Evolutionary conservation across 2,113 vertebrate genomes (phyloP).

Genomic region (Jaculus jaculus): DNA sequence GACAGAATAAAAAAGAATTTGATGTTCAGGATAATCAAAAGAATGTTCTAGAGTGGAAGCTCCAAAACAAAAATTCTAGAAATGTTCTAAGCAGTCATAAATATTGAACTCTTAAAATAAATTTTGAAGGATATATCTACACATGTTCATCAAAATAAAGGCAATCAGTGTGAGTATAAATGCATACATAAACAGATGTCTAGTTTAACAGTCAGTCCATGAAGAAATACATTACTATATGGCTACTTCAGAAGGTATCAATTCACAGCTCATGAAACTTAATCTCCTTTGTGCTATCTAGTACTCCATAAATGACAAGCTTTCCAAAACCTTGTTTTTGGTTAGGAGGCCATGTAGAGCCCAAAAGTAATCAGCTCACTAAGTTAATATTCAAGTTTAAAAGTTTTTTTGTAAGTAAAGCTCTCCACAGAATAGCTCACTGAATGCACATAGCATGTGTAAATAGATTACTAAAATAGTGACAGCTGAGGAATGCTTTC

Average conservation of each 20-base stretch:
- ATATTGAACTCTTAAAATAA: slow-evolving; percentile 15
- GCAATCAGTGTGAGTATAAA: neutral
- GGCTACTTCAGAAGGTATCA: neutral
- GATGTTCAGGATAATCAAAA: neutral
- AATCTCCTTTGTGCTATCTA: slow-evolving; percentile 36
- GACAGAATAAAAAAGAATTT: neutral
- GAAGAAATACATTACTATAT: slow-evolving; percentile 32
- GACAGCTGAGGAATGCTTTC: slow-evolving; percentile 93
- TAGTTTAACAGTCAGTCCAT: neutral
- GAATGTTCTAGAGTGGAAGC: neutral
- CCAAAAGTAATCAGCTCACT: neutral
- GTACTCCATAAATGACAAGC: slow-evolving; percentile 22
- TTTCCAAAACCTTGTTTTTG: neutral
- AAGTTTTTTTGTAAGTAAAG: slow-evolving; percentile 13
- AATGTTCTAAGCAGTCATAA: slow-evolving; percentile 18
- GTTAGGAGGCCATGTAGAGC: neutral
- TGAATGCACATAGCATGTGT: slow-evolving; percentile 40
- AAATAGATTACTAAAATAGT: slow-evolving; percentile 83
- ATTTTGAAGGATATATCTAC: slow-evolving; percentile 12
- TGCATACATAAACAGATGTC: neutral
- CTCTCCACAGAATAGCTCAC: neutral
- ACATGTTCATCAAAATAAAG: neutral
- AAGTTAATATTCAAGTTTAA: slow-evolving; percentile 28
- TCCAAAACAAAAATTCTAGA: neutral
- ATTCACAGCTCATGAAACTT: slow-evolving; percentile 38